Base-by-base conservation (phyloP, 2,113 vertebrate genomes). In the Polyodon spathula region DNA sequence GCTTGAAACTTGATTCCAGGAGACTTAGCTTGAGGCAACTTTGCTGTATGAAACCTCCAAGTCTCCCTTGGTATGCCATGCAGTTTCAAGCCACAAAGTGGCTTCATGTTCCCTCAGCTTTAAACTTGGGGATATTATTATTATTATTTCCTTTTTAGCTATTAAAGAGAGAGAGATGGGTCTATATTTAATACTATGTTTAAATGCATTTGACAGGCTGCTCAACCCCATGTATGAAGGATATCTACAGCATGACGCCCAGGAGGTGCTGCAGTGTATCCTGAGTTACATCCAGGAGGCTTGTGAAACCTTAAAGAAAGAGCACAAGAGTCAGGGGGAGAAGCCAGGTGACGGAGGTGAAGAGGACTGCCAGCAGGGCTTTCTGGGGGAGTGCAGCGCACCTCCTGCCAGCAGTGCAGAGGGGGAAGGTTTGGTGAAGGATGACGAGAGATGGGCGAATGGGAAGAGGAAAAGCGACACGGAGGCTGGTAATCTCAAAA, bases 141-240 rank as follows among this genome's bases (percentile, higher is more conserved):
- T 27, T 27, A n/a, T n/a, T 27, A 27, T 27, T 27, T 27, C 27
- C 27, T 27, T 27, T 27, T 27, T 27, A 27, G 27, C 27, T 27
- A 27, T 27, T 27, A 27, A 27, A 27, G 27, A 1, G 3, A 27
- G 27, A 27, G 27, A 3, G 27, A 10, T 10, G 4, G 17, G 27
- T 46, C 4, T 42, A 7, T 16, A 52, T 40, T n/a, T 6, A 54
- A 4, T 17, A 4, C 16, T 60, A 10, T 62, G 40, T 15, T 37
- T 10, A 15, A 63, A 9, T 65, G 65, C 37, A 41, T 10, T 64
- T 40, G 62, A 5, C 75, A 99, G 96, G 81, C 92, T 93, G 70
- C 87, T 99, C 65, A 99, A 99, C 78, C 93, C 95, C 11, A 99
- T 99, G 96, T 99, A 99, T 15, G 94, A 98, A 71, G 96, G 96